Conservation (phyloP, 2,888 invertebrate species). For the Taenaris catops region DNA sequence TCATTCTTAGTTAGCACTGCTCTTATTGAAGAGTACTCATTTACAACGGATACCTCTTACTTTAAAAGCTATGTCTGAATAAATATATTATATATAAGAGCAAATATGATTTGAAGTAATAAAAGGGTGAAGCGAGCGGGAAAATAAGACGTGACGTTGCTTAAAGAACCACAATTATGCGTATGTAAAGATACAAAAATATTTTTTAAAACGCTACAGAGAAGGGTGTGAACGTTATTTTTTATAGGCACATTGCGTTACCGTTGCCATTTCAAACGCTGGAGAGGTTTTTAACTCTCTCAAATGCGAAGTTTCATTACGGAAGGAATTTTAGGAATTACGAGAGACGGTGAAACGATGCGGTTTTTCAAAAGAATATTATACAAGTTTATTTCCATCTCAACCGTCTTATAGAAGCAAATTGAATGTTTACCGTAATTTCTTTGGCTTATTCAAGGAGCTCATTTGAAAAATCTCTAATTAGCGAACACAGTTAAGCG, state of each 20-base stretch:
- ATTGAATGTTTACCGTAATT: constrained; percentile 10
- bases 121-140: neutral
- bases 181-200: constrained; percentile 5
- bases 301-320: constrained; percentile 34
- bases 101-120: no score
- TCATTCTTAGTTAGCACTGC: no score
- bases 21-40: no score
- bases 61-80: no score
- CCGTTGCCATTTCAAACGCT: constrained; percentile 16
- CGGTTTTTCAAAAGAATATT: constrained; percentile 24
- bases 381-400: constrained; percentile 13
- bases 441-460: constrained; percentile 5
- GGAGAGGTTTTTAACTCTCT: constrained; percentile 22
- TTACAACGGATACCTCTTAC: no score
- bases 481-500: constrained; percentile 8
- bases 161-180: constrained; percentile 5
- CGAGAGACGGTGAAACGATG: constrained; percentile 16
- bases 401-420: constrained; percentile 13
- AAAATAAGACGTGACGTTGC: neutral
- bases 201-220: constrained; percentile 3
- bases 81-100: no score
- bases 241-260: constrained; percentile 10
- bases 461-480: constrained; percentile 11
- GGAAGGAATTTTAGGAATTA: constrained; percentile 26
- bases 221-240: constrained; percentile 17